Base-by-base conservation (phyloP, 2,113 vertebrate genomes). In the Guaruba guarouba region DNA sequence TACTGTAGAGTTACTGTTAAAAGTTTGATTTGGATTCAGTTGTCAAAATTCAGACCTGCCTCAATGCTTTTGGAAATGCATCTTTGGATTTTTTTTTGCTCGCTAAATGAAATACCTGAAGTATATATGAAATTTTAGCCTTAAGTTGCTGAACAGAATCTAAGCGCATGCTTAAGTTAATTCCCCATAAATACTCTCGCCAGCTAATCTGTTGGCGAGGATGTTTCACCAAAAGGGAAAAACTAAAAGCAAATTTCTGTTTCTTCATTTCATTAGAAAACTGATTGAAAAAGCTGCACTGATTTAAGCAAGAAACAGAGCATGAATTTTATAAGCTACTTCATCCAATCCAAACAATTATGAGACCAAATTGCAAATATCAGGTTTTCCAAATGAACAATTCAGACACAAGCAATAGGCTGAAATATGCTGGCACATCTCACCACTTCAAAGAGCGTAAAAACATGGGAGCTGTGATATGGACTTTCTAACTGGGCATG, bases 371-470 rank as follows among this genome's bases (percentile, higher is more conserved):
- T 66, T 85, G 69, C 84, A 92, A 92, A 82, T 79, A 92, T 14
- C 62, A 85, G 78, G n/a, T 95, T 95, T 95, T 94, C 89, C 90
- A 91, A 95, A 82, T 44, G 78, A 91, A 43, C 81, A 85, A 85
- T 89, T 95, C 48, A 68, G 93, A 87, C 55, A 35, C 55, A 84
- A 88, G 68, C 54, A 90, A 67, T 51, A 37, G 81, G 52, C 66
- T 79, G 74, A 93, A 92, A 89, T 79, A 64, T 31, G 64, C 6
- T 91, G 81, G 78, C 62, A 68, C 31, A 31, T 57, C 29, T 57
- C 1, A 1, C 37, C 31, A 48, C 37, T 79, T 57, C 39, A 59
- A 80, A 80, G 88, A 86, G 24, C 3, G 4, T 44, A 75, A 78
- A 82, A 92, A n/a, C n/a, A 13, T 20, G 25, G 55, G 35, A 89